Percentiles rank a stretch among this genome's conserved stretches.
Evolutionary conservation across 2,888 invertebrate genomes (phyloP).

Genomic region (Prenolepis imparis): DNA sequence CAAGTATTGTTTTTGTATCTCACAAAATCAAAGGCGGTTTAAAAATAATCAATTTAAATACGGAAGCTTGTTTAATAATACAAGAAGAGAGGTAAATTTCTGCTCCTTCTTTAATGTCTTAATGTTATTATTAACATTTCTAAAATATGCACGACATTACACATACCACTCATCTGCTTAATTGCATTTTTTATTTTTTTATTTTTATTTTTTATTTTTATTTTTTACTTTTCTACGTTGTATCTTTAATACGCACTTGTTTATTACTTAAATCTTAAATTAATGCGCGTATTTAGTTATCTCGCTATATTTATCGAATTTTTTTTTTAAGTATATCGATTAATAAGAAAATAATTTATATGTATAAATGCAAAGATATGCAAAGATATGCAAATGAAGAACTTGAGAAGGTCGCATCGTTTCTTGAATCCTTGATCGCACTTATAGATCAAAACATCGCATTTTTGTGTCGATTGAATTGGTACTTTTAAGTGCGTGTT

Average conservation of each 20-base stretch:
- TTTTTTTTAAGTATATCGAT: neutral
- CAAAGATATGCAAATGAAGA: neutral
- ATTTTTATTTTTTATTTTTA: neutral
- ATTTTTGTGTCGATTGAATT: neutral
- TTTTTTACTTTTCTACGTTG: neutral
- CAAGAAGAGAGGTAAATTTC: neutral
- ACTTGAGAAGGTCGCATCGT: neutral
- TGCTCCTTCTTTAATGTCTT: neutral
- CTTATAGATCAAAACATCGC: slow-evolving; percentile 9
- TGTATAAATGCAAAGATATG: neutral
- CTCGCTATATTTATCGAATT: neutral
- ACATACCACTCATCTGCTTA: neutral
- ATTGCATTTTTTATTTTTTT: neutral
- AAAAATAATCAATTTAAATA: neutral
- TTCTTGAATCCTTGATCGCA: slow-evolving; percentile 5
- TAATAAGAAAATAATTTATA: neutral
- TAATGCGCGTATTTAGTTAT: neutral
- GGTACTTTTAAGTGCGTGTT: neutral
- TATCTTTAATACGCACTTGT: neutral
- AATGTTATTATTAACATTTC: neutral
- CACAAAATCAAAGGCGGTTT: neutral
- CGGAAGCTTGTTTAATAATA: neutral
- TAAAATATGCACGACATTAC: neutral
- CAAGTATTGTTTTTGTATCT: neutral
- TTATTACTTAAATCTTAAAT: neutral